Percentiles rank a stretch among this genome's conserved stretches.
Conservation (phyloP, 2,113 vertebrate genomes). For the Meriones unguiculatus region DNA sequence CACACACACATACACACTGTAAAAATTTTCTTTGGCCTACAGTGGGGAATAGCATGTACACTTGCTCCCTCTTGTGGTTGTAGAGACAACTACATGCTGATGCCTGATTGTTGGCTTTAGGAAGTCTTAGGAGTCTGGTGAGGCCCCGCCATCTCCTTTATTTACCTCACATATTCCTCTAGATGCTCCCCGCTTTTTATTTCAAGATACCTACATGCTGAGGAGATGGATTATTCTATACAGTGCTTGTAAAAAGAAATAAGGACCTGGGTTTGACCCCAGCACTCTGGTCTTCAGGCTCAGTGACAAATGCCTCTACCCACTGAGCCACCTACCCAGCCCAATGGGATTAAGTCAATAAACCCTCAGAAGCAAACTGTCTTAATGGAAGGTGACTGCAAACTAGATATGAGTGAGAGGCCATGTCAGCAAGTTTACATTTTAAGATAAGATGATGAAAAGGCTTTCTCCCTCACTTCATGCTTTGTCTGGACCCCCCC, state of each 20-base stretch:
- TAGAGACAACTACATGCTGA: not conserved
- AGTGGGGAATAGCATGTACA: not conserved
- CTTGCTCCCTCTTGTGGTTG: slow-evolving; percentile 36
- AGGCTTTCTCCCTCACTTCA: not conserved
- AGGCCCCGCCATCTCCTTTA: not conserved
- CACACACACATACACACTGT: not conserved
- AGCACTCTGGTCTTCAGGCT: not conserved
- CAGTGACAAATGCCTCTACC: not conserved
- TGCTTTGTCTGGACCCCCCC: not conserved
- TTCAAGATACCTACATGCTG: not conserved
- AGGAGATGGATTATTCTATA: not conserved
- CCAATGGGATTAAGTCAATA: not conserved
- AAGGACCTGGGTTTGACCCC: not conserved
- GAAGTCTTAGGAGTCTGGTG: not conserved
- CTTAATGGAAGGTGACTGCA: not conserved
- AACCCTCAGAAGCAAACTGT: not conserved
- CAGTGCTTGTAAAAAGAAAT: not conserved
- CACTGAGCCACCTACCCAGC: not conserved
- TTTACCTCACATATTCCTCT: not conserved
- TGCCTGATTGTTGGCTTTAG: not conserved
- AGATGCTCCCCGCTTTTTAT: not conserved
- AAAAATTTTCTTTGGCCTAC: not conserved
- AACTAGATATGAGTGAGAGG: not conserved
- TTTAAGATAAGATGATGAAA: not conserved
- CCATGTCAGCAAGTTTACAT: not conserved